A percentile compares a stretch with the other conserved stretches of the same genome.
phyloP scores from a whole-genome alignment of 2,797 vertebrate genomes.

The Urophycis tenuis region DNA sequence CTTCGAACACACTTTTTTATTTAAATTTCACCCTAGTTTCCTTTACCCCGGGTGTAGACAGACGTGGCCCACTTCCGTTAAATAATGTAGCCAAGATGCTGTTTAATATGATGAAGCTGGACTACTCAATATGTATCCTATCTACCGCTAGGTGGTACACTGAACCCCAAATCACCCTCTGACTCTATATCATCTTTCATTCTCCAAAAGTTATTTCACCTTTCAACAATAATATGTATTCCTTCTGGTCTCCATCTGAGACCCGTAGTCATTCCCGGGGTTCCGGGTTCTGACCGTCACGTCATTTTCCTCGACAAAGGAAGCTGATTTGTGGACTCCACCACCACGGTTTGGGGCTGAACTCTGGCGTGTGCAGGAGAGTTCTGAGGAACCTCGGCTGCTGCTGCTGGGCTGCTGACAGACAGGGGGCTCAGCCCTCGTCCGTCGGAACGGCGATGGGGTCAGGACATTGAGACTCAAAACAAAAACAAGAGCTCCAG shows the following conservation, averaged over 20 bases:
- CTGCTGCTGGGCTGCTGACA: too few relatives aligned
- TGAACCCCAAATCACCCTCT: too few relatives aligned
- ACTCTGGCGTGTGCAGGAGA: background rate
- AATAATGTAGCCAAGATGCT: background rate
- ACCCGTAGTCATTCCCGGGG: background rate
- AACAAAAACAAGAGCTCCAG: background rate
- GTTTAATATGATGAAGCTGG: background rate
- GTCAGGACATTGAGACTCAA: background rate
- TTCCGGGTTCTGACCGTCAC: background rate
- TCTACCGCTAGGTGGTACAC: background rate
- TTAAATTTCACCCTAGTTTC: constrained; percentile 3
- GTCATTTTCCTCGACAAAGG: background rate
- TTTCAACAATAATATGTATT: background rate
- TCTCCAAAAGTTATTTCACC: background rate
- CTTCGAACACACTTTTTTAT: background rate
- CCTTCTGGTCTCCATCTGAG: background rate
- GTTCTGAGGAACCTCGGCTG: background rate
- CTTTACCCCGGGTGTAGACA: background rate
- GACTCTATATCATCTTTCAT: too few relatives aligned
- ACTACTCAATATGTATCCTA: background rate
- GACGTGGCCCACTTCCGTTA: background rate
- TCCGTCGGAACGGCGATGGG: background rate
- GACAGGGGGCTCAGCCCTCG: background rate
- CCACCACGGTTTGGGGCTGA: background rate
- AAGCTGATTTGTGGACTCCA: background rate